Evolutionary conservation across 2,888 invertebrate species (phyloP).

Genomic region (Nineta flava): DNA sequence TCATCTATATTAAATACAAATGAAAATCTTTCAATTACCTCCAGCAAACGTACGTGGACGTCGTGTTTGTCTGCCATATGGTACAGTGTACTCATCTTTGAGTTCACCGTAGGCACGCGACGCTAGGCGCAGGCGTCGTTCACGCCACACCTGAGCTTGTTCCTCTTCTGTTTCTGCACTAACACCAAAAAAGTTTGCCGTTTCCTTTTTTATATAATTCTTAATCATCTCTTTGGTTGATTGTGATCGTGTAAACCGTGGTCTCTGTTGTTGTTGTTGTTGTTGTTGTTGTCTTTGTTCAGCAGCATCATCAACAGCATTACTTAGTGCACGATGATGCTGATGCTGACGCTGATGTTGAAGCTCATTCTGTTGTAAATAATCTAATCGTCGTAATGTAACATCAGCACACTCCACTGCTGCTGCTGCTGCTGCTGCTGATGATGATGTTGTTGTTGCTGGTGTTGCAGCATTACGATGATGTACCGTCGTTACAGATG

Average conservation of each 20-base stretch:
- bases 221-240: conserved; percentile 31
- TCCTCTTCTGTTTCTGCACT: conserved; percentile 60
- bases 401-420: conserved; percentile 10
- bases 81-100: conserved; percentile 29
- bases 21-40: neutral
- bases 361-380: neutral
- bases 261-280: conserved; percentile 17
- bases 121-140: conserved; percentile 62
- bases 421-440: conserved; percentile 17
- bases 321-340: conserved; percentile 11
- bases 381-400: neutral
- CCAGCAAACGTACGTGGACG: conserved; percentile 5
- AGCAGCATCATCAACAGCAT: too few relatives aligned
- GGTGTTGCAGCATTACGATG: conserved; percentile 8
- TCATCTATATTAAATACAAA: too few relatives aligned
- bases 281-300: conserved; percentile 12
- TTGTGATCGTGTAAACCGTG: conserved; percentile 25
- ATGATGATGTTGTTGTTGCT: conserved; percentile 16
- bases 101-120: conserved; percentile 44
- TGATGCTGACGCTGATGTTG: conserved; percentile 11
- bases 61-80: conserved; percentile 11
- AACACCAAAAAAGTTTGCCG: conserved; percentile 74
- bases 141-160: conserved; percentile 61
- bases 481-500: too few relatives aligned
- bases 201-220: conserved; percentile 60